A percentile compares a stretch with the other conserved stretches of the same genome.
Evolutionary conservation across 2,113 vertebrate species (phyloP).

Genomic region (Eptesicus fuscus): DNA sequence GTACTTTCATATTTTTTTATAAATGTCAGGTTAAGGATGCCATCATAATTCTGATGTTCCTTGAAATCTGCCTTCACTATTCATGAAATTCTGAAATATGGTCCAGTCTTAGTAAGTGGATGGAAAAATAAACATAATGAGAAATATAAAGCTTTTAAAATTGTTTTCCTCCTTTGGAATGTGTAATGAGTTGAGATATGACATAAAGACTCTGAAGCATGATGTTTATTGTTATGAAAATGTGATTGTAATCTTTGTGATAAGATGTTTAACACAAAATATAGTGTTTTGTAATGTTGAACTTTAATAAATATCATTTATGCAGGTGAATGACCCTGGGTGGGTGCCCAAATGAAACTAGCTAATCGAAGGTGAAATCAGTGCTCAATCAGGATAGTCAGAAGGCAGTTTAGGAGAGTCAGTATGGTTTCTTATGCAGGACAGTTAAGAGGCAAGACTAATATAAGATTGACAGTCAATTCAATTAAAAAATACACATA

Average conservation of each 20-base stretch:
- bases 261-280: slow-evolving; percentile 46
- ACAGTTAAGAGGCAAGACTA: slow-evolving; percentile 26
- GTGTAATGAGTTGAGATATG: not conserved
- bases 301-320: slow-evolving; percentile 17
- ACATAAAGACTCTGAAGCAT: slow-evolving; percentile 48
- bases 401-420: not conserved
- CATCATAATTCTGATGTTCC: slow-evolving; percentile 66
- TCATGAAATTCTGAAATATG: slow-evolving; percentile 60
- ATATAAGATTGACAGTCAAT: not conserved
- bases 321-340: not conserved
- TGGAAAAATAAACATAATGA: slow-evolving; percentile 63
- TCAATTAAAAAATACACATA: not conserved
- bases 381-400: not conserved
- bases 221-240: slow-evolving; percentile 53
- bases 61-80: slow-evolving; percentile 66
- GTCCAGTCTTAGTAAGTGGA: slow-evolving; percentile 32
- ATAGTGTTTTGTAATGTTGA: not conserved
- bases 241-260: slow-evolving; percentile 27
- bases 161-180: slow-evolving; percentile 46
- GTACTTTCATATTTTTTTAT: slow-evolving; percentile 59
- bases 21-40: slow-evolving; percentile 68
- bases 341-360: not conserved
- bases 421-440: not conserved
- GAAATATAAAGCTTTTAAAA: slow-evolving; percentile 63
- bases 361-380: not conserved